Conservation (phyloP, 2,888 invertebrate species). For the Callyntrura sp. region DNA sequence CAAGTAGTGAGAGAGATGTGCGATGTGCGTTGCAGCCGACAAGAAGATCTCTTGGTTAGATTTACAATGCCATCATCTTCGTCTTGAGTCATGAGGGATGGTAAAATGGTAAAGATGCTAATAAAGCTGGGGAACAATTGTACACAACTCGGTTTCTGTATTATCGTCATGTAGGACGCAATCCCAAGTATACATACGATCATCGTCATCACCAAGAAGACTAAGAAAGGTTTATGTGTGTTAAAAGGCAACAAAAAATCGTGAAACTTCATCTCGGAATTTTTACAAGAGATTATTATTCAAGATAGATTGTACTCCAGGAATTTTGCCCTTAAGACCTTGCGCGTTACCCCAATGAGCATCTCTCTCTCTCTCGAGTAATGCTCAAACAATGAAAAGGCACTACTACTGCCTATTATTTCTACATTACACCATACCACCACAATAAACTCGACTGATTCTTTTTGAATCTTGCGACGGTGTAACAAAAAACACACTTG, state of each 20-base stretch:
- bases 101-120: constrained; percentile 55
- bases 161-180: background rate
- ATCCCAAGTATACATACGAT: constrained; percentile 23
- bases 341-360: constrained; percentile 61
- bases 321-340: constrained; percentile 78
- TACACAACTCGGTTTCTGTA: background rate
- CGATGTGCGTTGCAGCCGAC: constrained; percentile 63
- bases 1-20: background rate
- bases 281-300: constrained; percentile 78
- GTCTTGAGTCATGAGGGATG: constrained; percentile 72
- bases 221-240: background rate
- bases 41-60: constrained; percentile 73
- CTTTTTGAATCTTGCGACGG: background rate
- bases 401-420: background rate
- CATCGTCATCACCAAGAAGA: background rate
- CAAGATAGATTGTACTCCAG: constrained; percentile 77
- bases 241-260: constrained; percentile 55
- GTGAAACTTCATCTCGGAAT: constrained; percentile 77
- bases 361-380: constrained; percentile 52
- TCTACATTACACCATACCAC: background rate
- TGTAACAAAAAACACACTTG: background rate
- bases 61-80: constrained; percentile 75
- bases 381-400: constrained; percentile 33
- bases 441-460: background rate
- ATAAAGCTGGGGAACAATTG: constrained; percentile 34